These are phyloP conservation scores for Allygus modestus DNA, from an alignment of 2,888 invertebrate species.

Conservation along the genomic window DNA sequence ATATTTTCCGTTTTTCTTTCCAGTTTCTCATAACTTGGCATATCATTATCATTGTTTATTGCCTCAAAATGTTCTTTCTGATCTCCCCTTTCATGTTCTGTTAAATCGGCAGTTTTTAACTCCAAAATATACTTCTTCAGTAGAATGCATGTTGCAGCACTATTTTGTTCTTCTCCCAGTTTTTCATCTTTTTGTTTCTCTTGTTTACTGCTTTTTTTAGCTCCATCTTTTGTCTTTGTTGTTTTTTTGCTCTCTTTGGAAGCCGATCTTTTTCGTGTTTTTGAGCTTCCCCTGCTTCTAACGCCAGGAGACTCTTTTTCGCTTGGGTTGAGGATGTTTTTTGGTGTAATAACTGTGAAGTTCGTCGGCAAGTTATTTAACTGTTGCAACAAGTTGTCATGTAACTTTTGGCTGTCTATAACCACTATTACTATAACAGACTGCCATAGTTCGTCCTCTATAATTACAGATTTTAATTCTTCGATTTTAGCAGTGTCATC, in stretches of 20 bases:
- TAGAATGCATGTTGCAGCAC: background rate
- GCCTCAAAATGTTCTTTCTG: background rate
- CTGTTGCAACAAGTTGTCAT: background rate
- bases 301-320: background rate
- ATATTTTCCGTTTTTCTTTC: background rate
- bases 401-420: background rate
- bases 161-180: background rate
- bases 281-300: background rate
- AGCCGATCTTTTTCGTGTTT: slow-evolving; percentile 2
- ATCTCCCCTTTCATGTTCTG: background rate
- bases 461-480: background rate
- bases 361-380: background rate
- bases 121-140: slow-evolving; percentile 35
- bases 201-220: background rate
- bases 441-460: slow-evolving; percentile 21
- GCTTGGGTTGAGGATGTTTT: background rate
- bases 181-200: background rate
- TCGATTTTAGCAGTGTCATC: background rate
- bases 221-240: background rate
- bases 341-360: slow-evolving; percentile 28
- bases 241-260: slow-evolving; percentile 8
- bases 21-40: background rate
- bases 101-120: slow-evolving; percentile 7
- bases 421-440: background rate
- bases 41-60: background rate